These are phyloP conservation scores for Pleuronectes platessa DNA, from an alignment of 2,113 vertebrate genomes.

Conservation along the genomic window DNA sequence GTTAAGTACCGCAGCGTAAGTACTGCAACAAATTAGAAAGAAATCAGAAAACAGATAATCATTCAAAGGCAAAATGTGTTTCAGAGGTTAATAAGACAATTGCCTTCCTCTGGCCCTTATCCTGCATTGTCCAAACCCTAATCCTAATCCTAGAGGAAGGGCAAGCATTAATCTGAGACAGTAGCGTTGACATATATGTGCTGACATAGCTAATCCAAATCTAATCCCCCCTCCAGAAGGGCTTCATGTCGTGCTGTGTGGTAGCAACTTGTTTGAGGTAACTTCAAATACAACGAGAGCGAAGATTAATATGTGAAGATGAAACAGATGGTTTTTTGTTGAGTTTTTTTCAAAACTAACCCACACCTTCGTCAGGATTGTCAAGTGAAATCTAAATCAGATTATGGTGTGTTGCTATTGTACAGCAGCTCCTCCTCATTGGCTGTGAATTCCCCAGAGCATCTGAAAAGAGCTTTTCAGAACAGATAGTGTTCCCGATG, in stretches of 20 bases:
- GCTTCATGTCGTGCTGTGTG: constrained; percentile 31
- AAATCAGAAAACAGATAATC: background rate
- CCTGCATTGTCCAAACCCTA: constrained; percentile 64
- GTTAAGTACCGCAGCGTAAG: no score
- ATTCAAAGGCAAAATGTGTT: constrained; percentile 22
- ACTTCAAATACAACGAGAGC: constrained; percentile 37
- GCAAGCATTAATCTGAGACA: constrained; percentile 72
- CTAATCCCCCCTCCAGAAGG: constrained; percentile 76
- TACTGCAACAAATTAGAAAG: no score
- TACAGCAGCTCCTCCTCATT: background rate
- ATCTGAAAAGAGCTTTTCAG: constrained; percentile 31
- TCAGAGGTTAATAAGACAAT: constrained; percentile 48
- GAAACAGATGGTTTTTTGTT: constrained; percentile 18
- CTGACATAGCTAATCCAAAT: constrained; percentile 80
- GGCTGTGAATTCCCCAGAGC: constrained; percentile 2
- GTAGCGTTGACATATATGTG: constrained; percentile 82
- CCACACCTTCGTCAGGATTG: constrained; percentile 17
- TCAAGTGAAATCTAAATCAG: constrained; percentile 45
- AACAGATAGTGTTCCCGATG: constrained; percentile 26
- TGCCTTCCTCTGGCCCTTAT: constrained; percentile 50
- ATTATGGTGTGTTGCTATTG: constrained; percentile 22
- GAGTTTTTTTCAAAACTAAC: background rate
- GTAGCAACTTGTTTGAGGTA: constrained; percentile 27
- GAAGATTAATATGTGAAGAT: constrained; percentile 14
- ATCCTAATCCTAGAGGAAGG: constrained; percentile 75